Conservation (phyloP, 2,888 invertebrate species). For the Clepsis dumicolana region DNA sequence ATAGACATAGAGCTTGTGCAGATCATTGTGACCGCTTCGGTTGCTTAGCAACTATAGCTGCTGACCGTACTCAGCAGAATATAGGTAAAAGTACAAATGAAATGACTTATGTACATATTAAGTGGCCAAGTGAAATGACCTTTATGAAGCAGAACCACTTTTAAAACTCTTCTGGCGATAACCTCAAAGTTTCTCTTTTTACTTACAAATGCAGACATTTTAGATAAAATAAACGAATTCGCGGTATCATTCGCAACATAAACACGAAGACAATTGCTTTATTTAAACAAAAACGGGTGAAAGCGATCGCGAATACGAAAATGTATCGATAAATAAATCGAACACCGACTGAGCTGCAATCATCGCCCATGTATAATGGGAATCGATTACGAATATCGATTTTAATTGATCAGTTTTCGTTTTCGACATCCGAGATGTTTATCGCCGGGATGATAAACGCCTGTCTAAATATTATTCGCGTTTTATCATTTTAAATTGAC, state of each 20-base stretch:
- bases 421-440: slow-evolving; percentile 62
- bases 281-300: slow-evolving; percentile 30
- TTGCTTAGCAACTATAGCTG: too few relatives aligned
- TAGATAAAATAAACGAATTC: slow-evolving; percentile 28
- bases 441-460: slow-evolving; percentile 63
- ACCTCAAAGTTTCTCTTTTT: slow-evolving; percentile 35
- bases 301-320: slow-evolving; percentile 35
- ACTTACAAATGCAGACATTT: slow-evolving; percentile 33
- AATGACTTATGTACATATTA: background rate
- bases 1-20: too few relatives aligned
- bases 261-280: slow-evolving; percentile 23
- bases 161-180: background rate
- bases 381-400: slow-evolving; percentile 72
- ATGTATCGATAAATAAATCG: slow-evolving; percentile 57
- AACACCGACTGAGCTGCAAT: slow-evolving; percentile 58
- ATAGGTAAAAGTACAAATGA: background rate
- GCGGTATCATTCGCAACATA: background rate
- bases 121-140: slow-evolving; percentile 9
- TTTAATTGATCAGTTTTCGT: slow-evolving; percentile 69
- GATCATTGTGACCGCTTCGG: too few relatives aligned
- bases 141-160: slow-evolving; percentile 21
- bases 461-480: slow-evolving; percentile 27
- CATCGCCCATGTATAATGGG: slow-evolving; percentile 68
- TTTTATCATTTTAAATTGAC: slow-evolving; percentile 38
- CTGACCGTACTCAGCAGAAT: too few relatives aligned